Base-by-base conservation (phyloP, 2,888 invertebrate species). In the Pilophorus perplexus region DNA sequence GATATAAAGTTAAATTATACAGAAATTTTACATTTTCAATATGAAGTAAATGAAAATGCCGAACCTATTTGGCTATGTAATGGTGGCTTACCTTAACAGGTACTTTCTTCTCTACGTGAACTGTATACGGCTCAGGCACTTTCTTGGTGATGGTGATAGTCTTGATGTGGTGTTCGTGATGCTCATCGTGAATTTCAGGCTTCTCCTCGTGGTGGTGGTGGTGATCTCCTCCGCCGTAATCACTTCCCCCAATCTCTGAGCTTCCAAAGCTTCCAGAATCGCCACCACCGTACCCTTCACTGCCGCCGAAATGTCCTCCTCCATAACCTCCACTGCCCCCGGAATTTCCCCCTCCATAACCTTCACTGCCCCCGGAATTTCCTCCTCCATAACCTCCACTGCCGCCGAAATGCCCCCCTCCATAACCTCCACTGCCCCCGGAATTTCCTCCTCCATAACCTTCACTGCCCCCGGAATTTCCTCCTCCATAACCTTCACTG, bases 41-140 rank as follows among this genome's bases (percentile, higher is more conserved):
- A n/a, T n/a, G n/a, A n/a, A n/a, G n/a, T n/a, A n/a, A n/a, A n/a
- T n/a, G n/a, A n/a, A n/a, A n/a, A n/a, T n/a, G n/a, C n/a, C n/a
- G n/a, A n/a, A n/a, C n/a, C n/a, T n/a, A n/a, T n/a, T n/a, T n/a
- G n/a, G n/a, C n/a, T n/a, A n/a, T n/a, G n/a, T n/a, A n/a, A n/a
- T n/a, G n/a, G n/a, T n/a, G n/a, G n/a, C n/a, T 42, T 14, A 89
- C 86, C 72, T 73, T 71, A 75, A 84, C 82, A 40, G 84, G 89
- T 16, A 74, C 71, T 14, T 71, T 70, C 66, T 73, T 73, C 59
- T 73, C 72, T 3, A 74, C 73, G 67, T 85, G 72, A 48, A 72
- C 72, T 12, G 74, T 74, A 38, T 72, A 71, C 5, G 71, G 72
- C 46, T 87, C 87, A 71, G 80, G 85, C 54, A 87, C 86, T 79